A percentile compares a stretch with the other conserved stretches of the same genome.
Conservation (phyloP, 2,888 invertebrate species). For the Steromphala cineraria region DNA sequence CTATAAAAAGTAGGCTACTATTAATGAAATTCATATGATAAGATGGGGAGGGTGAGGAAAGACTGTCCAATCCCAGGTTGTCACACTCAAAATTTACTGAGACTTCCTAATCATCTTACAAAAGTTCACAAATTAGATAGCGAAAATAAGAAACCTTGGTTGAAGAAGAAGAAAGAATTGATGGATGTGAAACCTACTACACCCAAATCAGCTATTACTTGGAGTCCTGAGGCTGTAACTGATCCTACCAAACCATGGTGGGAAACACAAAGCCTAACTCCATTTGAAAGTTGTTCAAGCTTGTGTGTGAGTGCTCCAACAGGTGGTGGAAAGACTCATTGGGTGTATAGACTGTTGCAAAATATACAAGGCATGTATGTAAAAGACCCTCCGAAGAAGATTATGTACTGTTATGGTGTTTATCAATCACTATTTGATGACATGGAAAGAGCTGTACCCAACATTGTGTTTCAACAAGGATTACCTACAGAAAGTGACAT, state of each 20-base stretch:
- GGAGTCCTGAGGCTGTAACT: neutral
- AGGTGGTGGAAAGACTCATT: slow-evolving; percentile 31
- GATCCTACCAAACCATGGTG: neutral
- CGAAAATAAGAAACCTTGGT: neutral
- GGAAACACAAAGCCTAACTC: slow-evolving; percentile 17
- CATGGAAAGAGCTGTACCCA: neutral
- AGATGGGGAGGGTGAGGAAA: too few species aligned
- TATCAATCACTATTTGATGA: slow-evolving; percentile 1
- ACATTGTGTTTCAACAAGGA: too few species aligned
- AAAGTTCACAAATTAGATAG: too few species aligned
- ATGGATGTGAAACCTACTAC: neutral
- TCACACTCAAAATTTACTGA: too few species aligned
- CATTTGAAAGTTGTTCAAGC: slow-evolving; percentile 31
- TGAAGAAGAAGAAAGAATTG: neutral
- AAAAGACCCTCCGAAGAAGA: neutral
- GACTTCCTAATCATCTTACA: neutral
- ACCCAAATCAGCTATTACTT: neutral
- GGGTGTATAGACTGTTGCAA: slow-evolving; percentile 19
- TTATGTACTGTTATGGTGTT: slow-evolving; percentile 1
- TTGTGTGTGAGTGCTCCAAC: slow-evolving; percentile 22
- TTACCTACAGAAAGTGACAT: too few species aligned
- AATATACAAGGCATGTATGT: slow-evolving; percentile 10
- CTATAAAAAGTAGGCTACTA: too few species aligned
- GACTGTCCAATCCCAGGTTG: neutral
- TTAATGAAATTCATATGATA: too few species aligned